phyloP scores from a whole-genome alignment of 2,113 vertebrate genomes.

The Felis chaus region DNA sequence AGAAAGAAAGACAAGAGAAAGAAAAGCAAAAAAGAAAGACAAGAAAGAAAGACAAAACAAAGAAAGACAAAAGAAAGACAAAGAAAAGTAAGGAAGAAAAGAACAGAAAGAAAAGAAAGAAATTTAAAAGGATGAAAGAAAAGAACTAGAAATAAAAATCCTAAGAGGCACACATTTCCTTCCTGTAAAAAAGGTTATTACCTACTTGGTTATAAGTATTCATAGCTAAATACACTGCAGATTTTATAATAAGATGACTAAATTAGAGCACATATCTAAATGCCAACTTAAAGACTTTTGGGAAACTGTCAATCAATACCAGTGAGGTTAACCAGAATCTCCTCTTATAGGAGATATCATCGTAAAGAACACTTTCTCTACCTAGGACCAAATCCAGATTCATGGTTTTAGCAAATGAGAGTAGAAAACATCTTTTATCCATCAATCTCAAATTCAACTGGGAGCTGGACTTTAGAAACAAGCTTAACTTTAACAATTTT shows the following conservation, averaged over 20 bases:
- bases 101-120: not conserved
- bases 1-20: too few species aligned
- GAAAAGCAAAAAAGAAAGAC: too few species aligned
- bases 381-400: not conserved
- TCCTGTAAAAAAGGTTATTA: not conserved
- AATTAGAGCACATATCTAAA: not conserved
- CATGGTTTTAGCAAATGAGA: constrained; percentile 31
- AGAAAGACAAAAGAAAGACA: rapidly evolving
- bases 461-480: not conserved
- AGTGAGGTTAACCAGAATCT: not conserved
- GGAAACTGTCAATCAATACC: not conserved
- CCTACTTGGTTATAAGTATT: not conserved
- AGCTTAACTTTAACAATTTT: not conserved
- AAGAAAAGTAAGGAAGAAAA: not conserved
- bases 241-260: not conserved
- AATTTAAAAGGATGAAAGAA: not conserved
- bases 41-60: not conserved
- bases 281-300: not conserved
- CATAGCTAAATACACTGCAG: not conserved
- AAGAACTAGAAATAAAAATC: not conserved
- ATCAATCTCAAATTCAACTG: not conserved
- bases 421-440: not conserved
- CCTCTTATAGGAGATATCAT: not conserved
- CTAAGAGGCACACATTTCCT: not conserved
- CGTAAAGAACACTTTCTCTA: not conserved